phyloP scores from a whole-genome alignment of 1,140 invertebrate genomes.

The Hesperophylax magnus region DNA sequence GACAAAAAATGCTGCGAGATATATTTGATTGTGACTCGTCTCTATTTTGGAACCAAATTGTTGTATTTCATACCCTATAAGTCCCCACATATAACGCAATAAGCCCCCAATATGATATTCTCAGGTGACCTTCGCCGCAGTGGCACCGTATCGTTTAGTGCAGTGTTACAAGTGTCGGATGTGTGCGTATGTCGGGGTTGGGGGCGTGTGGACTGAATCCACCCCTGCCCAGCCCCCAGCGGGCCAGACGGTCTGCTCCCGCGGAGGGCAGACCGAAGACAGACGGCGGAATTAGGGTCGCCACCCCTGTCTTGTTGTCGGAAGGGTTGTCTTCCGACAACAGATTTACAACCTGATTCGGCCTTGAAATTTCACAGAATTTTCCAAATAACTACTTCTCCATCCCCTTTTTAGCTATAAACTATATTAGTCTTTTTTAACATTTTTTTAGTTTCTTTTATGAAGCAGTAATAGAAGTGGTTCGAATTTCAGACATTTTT shows the following conservation, averaged over 20 bases:
- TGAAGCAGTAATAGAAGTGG: too few relatives aligned
- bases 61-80: not conserved
- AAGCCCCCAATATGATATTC: too few relatives aligned
- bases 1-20: too few relatives aligned
- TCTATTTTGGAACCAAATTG: too few relatives aligned
- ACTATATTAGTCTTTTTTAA: not conserved
- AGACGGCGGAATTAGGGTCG: slow-evolving; percentile 30
- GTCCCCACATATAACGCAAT: not conserved
- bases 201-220: not conserved
- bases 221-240: not conserved
- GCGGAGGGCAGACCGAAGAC: slow-evolving; percentile 9
- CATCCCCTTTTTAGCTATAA: not conserved
- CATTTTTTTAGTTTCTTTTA: too few relatives aligned
- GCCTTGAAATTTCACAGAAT: slow-evolving; percentile 10
- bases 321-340: not conserved
- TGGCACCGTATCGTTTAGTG: too few relatives aligned
- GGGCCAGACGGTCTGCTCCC: slow-evolving; percentile 8
- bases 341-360: slow-evolving; percentile 21
- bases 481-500: too few relatives aligned
- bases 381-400: not conserved
- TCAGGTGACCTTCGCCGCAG: too few relatives aligned
- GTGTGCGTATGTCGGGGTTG: too few relatives aligned
- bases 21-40: too few relatives aligned
- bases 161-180: too few relatives aligned
- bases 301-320: slow-evolving; percentile 24